phyloP scores from a whole-genome alignment of 2,113 vertebrate species.

The Pteronura brasiliensis region DNA sequence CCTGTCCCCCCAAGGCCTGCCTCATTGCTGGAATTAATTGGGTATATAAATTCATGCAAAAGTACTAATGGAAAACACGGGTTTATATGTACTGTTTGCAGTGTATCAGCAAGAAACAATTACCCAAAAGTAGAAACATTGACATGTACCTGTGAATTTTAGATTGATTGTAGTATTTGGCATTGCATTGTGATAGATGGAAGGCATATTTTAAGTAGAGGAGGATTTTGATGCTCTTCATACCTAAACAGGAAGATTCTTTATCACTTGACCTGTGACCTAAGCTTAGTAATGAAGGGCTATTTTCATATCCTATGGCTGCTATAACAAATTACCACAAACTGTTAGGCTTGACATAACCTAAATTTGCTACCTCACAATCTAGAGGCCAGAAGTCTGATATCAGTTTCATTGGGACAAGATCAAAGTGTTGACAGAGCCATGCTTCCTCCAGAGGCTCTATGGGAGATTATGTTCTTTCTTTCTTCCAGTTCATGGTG shows the following conservation, averaged over 20 bases:
- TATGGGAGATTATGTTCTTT: not conserved
- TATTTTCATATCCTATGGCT: not conserved
- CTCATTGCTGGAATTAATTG: conserved; percentile 57
- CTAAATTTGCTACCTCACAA: conserved; percentile 17
- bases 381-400: not conserved
- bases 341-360: not conserved
- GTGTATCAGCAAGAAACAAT: conserved; percentile 38
- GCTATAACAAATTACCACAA: conserved; percentile 13
- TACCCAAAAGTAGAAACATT: conserved; percentile 14
- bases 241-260: not conserved
- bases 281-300: conserved; percentile 13
- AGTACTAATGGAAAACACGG: conserved; percentile 53
- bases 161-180: conserved; percentile 31
- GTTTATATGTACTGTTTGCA: conserved; percentile 25
- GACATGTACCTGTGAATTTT: not conserved
- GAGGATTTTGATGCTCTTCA: not conserved
- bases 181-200: not conserved
- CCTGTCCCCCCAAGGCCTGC: conserved; percentile 46
- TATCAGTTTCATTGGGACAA: not conserved
- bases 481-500: not conserved
- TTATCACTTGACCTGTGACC: not conserved
- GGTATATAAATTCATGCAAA: conserved; percentile 70
- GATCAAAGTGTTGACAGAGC: not conserved
- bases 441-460: not conserved
- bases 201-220: not conserved